phyloP scores from a whole-genome alignment of 2,113 vertebrate species.

The Strigops habroptila region DNA sequence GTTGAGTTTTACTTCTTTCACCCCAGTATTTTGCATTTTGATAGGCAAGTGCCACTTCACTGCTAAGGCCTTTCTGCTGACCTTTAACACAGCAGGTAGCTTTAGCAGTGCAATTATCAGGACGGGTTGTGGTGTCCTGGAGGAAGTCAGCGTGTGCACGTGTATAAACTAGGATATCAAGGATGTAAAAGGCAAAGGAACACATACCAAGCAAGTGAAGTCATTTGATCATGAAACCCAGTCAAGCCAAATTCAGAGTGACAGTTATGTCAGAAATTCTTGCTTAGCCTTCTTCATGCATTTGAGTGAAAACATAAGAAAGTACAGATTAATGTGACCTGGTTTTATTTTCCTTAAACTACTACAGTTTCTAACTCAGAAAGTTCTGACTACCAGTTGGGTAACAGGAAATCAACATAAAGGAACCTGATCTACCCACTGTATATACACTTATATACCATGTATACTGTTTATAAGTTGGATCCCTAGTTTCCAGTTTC shows the following conservation, averaged over 20 bases:
- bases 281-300: not conserved
- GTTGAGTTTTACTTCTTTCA: constrained; percentile 70
- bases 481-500: not conserved
- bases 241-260: constrained; percentile 6
- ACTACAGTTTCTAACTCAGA: not conserved
- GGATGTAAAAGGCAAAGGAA: not conserved
- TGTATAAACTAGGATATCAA: constrained; percentile 30
- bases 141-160: not conserved
- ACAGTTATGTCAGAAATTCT: not conserved
- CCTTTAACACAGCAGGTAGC: constrained; percentile 52
- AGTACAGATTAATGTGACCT: not conserved
- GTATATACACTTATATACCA: not conserved
- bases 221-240: constrained; percentile 39
- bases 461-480: not conserved
- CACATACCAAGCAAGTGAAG: not conserved
- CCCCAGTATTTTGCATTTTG: constrained; percentile 70
- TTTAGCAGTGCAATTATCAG: constrained; percentile 46
- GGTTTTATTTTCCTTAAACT: not conserved
- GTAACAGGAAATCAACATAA: not conserved
- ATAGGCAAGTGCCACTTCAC: constrained; percentile 66
- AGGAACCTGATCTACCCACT: not conserved
- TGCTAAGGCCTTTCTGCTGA: constrained; percentile 51
- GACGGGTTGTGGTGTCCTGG: constrained; percentile 40
- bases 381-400: not conserved
- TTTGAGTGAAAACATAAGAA: not conserved